A percentile compares a stretch with the other conserved stretches of the same genome.
Conservation (phyloP, 2,797 vertebrate genomes). For the Clarias laeviceps region DNA sequence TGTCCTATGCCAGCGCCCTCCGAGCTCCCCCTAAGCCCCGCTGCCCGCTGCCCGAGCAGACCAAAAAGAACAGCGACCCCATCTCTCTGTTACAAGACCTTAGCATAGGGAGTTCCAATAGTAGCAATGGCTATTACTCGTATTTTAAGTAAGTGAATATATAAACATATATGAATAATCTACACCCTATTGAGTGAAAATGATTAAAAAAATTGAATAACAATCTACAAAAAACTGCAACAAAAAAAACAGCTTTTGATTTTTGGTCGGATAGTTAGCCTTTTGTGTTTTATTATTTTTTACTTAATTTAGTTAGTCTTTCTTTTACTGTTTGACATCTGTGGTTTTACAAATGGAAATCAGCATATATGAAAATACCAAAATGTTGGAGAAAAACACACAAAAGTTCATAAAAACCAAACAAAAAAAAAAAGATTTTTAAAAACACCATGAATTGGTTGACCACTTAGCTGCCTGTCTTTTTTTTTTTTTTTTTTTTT, state of each 20-base stretch:
- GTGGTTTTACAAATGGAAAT: slow-evolving; percentile 69
- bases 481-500: slow-evolving; percentile 49
- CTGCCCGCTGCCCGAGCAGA: slow-evolving; percentile 91
- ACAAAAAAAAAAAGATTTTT: slow-evolving; percentile 69
- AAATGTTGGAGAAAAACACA: slow-evolving; percentile 71
- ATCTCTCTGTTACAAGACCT: slow-evolving; percentile 97
- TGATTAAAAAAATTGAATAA: slow-evolving; percentile 66
- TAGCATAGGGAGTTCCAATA: slow-evolving; percentile 97
- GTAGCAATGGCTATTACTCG: slow-evolving; percentile 99
- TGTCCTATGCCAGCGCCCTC: slow-evolving; percentile 97
- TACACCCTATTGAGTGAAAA: slow-evolving; percentile 55
- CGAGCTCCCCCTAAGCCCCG: slow-evolving; percentile 95
- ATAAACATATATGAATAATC: slow-evolving; percentile 55
- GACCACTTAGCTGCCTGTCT: slow-evolving; percentile 76
- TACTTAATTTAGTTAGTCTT: slow-evolving; percentile 76
- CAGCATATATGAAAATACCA: slow-evolving; percentile 72
- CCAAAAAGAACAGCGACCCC: slow-evolving; percentile 97
- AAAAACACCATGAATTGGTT: slow-evolving; percentile 68
- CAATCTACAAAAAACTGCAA: slow-evolving; percentile 55
- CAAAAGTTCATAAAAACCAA: slow-evolving; percentile 84
- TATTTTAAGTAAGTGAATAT: slow-evolving; percentile 93
- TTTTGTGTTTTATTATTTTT: slow-evolving; percentile 71
- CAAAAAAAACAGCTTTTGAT: slow-evolving; percentile 41
- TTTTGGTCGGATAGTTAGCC: slow-evolving; percentile 60
- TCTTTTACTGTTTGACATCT: slow-evolving; percentile 79